Base-by-base conservation (phyloP, 2,797 vertebrate species). In the Ciconia nigra region DNA sequence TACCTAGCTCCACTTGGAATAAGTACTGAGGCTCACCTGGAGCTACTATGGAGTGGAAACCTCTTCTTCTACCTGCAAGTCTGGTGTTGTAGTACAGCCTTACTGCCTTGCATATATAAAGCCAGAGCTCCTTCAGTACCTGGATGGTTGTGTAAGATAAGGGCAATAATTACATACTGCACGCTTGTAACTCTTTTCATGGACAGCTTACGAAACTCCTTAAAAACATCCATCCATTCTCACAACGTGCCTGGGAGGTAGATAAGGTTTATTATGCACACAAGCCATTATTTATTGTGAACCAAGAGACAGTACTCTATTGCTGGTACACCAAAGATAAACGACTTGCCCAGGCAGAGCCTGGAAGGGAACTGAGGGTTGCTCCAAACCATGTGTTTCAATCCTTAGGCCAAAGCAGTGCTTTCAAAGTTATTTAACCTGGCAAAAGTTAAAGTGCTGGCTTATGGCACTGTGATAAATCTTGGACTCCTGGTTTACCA, bases 221-320 rank as follows among this genome's bases (percentile, higher is more conserved):
- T 93, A 69, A 83, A 93, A 96, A 81, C 79, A 59, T 59, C 87
- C 74, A 89, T 90, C 73, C 65, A 71, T 93, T 92, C 84, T 94
- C 77, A 83, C 78, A 89, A 44, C 61, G 44, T 73, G 92, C 85
- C 86, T 93, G 55, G 65, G 54, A 87, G 92, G 73, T 42, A 81
- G 74, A 73, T 81, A 83, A 90, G 92, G 35, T 70, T 91, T 93
- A n/a, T 89, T 96, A 65, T 84, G 62, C 55, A 83, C 49, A 87
- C 26, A 94, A 89, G 42, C 44, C 90, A 73, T 91, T 86, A 84
- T 90, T 91, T 88, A 61, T 66, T 80, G 63, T 58, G 57, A 93
- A 89, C 79, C 3, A 7, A 86, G 87, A 93, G 78, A 72, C 47
- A 76, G 47, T 33, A 29, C 26, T 91, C 73, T 79, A 13, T 62